Evolutionary conservation across 2,797 vertebrate species (phyloP).

Genomic region (Emys orbicularis): DNA sequence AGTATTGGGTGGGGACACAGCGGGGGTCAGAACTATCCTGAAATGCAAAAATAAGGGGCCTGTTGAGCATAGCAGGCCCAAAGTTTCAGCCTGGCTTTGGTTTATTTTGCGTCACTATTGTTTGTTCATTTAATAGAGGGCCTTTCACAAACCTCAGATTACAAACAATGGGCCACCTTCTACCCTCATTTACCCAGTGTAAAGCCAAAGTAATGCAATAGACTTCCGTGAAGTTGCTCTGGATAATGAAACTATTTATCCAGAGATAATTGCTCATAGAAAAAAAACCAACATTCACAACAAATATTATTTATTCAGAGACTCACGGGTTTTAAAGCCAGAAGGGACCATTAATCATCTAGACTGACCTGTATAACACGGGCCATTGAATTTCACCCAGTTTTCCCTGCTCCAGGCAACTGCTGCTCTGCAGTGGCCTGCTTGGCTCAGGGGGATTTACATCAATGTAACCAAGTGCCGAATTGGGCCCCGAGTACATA

Average conservation of each 20-base stretch:
- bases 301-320: neutral
- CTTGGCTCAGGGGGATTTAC: neutral
- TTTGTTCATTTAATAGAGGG: neutral
- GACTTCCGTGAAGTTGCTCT: neutral
- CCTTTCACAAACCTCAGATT: neutral
- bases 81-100: neutral
- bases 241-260: neutral
- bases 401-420: neutral
- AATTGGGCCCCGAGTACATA: too few species aligned
- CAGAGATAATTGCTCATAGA: neutral
- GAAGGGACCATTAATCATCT: neutral
- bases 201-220: neutral
- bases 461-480: neutral
- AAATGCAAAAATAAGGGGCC: neutral
- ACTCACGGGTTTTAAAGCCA: neutral
- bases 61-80: neutral
- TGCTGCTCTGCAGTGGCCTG: neutral
- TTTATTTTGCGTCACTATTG: neutral
- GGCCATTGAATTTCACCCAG: neutral
- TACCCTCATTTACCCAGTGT: neutral
- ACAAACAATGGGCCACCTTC: neutral
- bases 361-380: neutral
- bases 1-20: neutral
- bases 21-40: neutral
- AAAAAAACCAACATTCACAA: neutral